Evolutionary conservation across 2,888 invertebrate species (phyloP).

Genomic region (Polyploca ridens): DNA sequence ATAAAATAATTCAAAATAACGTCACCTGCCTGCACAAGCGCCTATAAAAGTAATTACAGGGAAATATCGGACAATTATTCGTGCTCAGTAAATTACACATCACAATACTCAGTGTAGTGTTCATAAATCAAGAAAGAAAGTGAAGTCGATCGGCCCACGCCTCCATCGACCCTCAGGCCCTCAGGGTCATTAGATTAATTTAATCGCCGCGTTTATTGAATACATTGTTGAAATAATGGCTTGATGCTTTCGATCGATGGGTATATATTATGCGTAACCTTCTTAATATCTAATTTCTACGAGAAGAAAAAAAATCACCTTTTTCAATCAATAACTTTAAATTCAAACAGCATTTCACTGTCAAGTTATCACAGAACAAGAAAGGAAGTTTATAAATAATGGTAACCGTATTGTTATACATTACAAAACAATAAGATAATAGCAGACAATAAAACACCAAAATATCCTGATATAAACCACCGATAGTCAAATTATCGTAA

Average conservation of each 20-base stretch:
- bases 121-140: conserved; percentile 55
- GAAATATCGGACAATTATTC: not conserved
- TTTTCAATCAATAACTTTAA: too few relatives aligned
- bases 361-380: too few relatives aligned
- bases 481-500: not conserved
- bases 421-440: too few relatives aligned
- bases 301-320: too few relatives aligned
- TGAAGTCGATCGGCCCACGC: conserved; percentile 30
- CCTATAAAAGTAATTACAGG: not conserved
- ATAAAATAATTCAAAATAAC: too few relatives aligned
- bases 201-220: conserved; percentile 42
- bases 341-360: too few relatives aligned
- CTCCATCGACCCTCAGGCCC: conserved; percentile 47
- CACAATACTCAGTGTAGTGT: conserved; percentile 24
- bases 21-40: not conserved
- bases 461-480: not conserved
- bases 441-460: not conserved
- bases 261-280: not conserved
- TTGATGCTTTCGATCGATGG: conserved; percentile 20
- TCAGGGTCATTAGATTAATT: conserved; percentile 49
- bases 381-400: too few relatives aligned
- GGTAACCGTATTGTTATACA: too few relatives aligned
- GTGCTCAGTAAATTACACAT: conserved; percentile 14
- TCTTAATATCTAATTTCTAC: conserved; percentile 23
- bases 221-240: conserved; percentile 26